Evolutionary conservation across 2,888 invertebrate genomes (phyloP).

Genomic region (Agonum fuliginosum): DNA sequence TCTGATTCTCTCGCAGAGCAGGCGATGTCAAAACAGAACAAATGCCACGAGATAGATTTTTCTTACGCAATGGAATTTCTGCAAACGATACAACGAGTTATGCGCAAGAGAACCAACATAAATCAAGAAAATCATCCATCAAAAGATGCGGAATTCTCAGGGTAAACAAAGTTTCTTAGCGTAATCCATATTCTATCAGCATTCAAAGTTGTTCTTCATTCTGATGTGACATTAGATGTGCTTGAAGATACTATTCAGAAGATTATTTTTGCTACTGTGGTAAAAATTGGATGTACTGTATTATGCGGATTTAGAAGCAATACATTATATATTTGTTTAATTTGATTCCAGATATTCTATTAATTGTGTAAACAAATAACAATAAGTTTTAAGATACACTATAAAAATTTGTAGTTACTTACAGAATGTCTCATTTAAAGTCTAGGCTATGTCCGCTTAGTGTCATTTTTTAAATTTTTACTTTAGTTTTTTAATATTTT

Average conservation of each 20-base stretch:
- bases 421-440: no score
- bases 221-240: background rate
- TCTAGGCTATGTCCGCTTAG: no score
- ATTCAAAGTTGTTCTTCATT: background rate
- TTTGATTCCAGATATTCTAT: no score
- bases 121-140: constrained; percentile 38
- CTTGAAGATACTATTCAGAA: constrained; percentile 1
- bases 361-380: background rate
- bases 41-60: constrained; percentile 26
- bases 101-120: constrained; percentile 5
- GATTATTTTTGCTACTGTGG: background rate
- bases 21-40: constrained; percentile 33
- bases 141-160: background rate
- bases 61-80: constrained; percentile 23
- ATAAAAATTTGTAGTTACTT: no score
- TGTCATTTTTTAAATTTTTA: no score
- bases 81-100: constrained; percentile 26
- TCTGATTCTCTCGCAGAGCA: background rate
- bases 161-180: constrained; percentile 26
- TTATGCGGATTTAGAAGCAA: no score
- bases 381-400: background rate
- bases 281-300: background rate
- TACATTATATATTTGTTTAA: no score
- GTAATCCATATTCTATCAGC: constrained; percentile 36
- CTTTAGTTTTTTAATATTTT: no score